phyloP scores from a whole-genome alignment of 2,888 invertebrate genomes.

The Romanomermis culicivorax region DNA sequence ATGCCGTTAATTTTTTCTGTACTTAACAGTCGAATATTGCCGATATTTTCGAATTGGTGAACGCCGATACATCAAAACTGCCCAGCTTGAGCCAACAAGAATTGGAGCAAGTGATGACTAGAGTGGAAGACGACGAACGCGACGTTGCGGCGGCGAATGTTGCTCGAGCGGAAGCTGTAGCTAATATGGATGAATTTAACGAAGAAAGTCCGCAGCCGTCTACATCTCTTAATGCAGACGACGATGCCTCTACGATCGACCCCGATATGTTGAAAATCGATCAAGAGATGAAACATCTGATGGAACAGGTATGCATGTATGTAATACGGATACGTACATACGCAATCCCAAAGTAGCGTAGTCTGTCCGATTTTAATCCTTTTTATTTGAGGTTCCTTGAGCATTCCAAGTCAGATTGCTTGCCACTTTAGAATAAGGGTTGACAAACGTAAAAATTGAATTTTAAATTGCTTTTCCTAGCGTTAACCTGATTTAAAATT shows the following conservation, averaged over 20 bases:
- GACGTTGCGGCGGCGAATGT: constrained; percentile 22
- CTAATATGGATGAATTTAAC: constrained; percentile 9
- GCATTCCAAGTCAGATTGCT: too few species aligned
- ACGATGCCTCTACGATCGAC: constrained; percentile 16
- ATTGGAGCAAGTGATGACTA: constrained; percentile 21
- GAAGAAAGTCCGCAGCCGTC: neutral
- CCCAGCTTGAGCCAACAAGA: constrained; percentile 15
- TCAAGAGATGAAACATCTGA: constrained; percentile 30
- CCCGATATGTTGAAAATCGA: constrained; percentile 30
- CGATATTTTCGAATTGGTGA: constrained; percentile 23
- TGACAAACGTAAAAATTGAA: too few species aligned
- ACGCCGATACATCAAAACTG: constrained; percentile 1
- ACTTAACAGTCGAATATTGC: constrained; percentile 8
- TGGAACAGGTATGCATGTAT: constrained; percentile 31
- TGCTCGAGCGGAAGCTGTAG: constrained; percentile 17
- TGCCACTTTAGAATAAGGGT: too few species aligned
- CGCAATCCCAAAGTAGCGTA: too few species aligned
- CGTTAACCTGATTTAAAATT: too few species aligned
- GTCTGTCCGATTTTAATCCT: too few species aligned
- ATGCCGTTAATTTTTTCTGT: too few species aligned
- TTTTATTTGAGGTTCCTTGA: too few species aligned
- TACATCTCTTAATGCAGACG: too few species aligned
- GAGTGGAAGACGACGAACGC: constrained; percentile 21
- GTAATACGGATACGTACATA: too few species aligned
- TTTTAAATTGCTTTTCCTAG: too few species aligned